Base-by-base conservation (phyloP, 2,797 vertebrate genomes). In the Lepus oiostolus region DNA sequence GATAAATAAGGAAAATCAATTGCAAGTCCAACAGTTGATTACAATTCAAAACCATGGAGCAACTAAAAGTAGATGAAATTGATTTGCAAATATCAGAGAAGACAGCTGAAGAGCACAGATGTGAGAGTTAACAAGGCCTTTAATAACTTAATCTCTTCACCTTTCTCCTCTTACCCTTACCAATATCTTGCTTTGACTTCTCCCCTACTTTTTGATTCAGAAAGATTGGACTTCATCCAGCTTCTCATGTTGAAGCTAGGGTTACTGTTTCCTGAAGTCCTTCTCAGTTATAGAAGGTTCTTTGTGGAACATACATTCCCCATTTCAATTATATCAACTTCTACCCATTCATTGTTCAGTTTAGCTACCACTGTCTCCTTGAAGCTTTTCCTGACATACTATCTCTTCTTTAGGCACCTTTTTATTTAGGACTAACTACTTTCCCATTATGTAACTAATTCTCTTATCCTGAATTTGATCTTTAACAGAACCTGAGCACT, bases 11-110 rank as follows among this genome's bases (percentile, higher is more conserved):
- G 7, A 74, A 83, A 71, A 54, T 50, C 42, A 63, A 54, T 75
- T 52, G 13, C 32, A 91, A 79, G 68, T 71, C 3, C 35, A 90
- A 9, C 38, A 16, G 1, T 67, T 47, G 77, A 42, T 72, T 52
- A 79, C n/a, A 72, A 79, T 21, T 50, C 19, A 90, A 91, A 76
- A 82, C 6, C 10, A 54, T 16, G 2, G 1, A 60, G 4, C 0
- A 30, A 65, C 13, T 90, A 30, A 88, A 95, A 91, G 19, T 65
- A 91, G 67, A 35, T 77, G 5, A 60, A 88, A 77, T 0, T 72
- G n/a, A 72, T 76, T 52, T 85, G 28, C 35, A 58, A 30, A 85
- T 38, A 91, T 71, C 35, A 85, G 50, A 63, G 30, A 38, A 62
- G 5, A 22, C 28, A 5, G 1, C 70, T 62, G 54, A 72, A 68